Evolutionary conservation across 92 coral and sea anemone species (phyloP).

Genomic region (Epizoanthus ramosus): DNA sequence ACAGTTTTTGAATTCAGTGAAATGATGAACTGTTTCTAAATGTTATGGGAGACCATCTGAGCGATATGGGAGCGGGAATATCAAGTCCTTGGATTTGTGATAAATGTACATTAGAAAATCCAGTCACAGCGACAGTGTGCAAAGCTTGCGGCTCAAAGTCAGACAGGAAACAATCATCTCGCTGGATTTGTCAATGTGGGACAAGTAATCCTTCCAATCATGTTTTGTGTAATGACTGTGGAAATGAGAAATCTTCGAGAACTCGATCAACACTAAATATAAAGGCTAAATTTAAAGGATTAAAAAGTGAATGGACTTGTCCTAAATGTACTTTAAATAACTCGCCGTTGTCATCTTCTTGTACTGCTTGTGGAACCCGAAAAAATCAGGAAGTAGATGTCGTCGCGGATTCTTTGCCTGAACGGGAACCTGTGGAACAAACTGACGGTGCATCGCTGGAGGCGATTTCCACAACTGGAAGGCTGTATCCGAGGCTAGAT

Average conservation of each 20-base stretch:
- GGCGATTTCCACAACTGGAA: conserved; percentile 24
- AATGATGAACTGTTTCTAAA: conserved; percentile 38
- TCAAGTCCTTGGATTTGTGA: conserved; percentile 70
- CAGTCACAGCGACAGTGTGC: conserved; percentile 53
- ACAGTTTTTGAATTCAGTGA: too few relatives aligned
- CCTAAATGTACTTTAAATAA: conserved; percentile 73
- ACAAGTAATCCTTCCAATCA: conserved; percentile 39
- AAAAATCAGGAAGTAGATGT: conserved; percentile 23
- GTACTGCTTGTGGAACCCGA: conserved; percentile 70
- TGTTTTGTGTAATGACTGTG: conserved; percentile 53
- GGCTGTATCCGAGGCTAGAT: conserved; percentile 61
- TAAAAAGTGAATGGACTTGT: conserved; percentile 76
- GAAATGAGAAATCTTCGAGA: conserved; percentile 33
- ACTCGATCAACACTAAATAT: conserved; percentile 5
- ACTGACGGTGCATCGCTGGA: neutral
- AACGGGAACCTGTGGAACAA: conserved; percentile 15
- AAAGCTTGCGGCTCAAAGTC: conserved; percentile 66
- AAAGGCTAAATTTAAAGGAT: neutral
- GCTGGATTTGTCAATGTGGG: conserved; percentile 54
- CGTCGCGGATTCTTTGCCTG: conserved; percentile 38
- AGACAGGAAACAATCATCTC: conserved; percentile 38
- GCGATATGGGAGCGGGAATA: conserved; percentile 37
- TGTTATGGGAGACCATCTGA: conserved; percentile 44
- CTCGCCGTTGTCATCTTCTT: conserved; percentile 42
- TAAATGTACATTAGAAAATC: conserved; percentile 71